Conservation (phyloP, 2,797 vertebrate species). For the Dicrostonyx torquatus region DNA sequence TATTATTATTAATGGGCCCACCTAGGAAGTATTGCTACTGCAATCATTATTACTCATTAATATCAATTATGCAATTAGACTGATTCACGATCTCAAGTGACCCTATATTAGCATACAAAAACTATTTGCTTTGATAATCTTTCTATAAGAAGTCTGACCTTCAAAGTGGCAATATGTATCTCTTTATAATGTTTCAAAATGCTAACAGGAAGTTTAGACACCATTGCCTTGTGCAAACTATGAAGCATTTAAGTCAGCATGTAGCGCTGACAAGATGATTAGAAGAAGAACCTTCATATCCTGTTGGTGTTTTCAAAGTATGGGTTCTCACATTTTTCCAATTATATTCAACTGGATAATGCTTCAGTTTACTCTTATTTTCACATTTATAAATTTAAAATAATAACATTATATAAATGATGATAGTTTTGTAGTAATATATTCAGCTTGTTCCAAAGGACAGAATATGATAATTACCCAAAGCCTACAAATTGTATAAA, state of each 20-base stretch:
- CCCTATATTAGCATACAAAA: background rate
- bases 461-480: background rate
- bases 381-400: background rate
- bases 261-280: background rate
- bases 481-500: background rate
- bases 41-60: constrained; percentile 14
- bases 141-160: background rate
- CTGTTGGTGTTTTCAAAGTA: background rate
- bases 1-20: background rate
- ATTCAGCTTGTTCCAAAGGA: background rate
- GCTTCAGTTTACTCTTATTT: constrained; percentile 1
- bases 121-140: background rate
- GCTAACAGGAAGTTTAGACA: background rate
- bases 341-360: background rate
- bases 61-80: background rate
- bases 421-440: background rate
- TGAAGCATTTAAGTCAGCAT: background rate
- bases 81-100: background rate
- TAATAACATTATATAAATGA: background rate
- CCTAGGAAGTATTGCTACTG: background rate
- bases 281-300: background rate
- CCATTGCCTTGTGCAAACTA: background rate
- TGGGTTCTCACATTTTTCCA: background rate
- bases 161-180: background rate
- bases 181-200: background rate